phyloP scores from a whole-genome alignment of 2,113 vertebrate species.

The Phylloscopus whistleri region DNA sequence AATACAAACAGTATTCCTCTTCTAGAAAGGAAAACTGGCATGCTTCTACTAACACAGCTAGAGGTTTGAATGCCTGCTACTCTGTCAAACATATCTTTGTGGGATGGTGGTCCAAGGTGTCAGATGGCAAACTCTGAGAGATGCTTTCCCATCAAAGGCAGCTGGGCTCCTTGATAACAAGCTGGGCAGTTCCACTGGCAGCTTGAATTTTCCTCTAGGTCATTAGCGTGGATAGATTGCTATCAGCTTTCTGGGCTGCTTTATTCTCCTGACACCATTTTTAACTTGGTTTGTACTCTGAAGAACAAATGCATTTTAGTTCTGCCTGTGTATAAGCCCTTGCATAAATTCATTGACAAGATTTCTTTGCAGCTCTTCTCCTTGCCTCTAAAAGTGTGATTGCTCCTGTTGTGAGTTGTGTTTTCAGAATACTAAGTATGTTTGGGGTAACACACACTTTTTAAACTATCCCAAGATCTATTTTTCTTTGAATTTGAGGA shows the following conservation, averaged over 20 bases:
- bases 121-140: background rate
- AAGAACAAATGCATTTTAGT: slow-evolving; percentile 34
- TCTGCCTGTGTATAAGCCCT: background rate
- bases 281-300: slow-evolving; percentile 24
- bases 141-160: background rate
- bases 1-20: background rate
- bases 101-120: background rate
- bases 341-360: background rate
- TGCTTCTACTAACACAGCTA: background rate
- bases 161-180: background rate
- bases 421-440: background rate
- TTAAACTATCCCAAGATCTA: background rate
- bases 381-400: background rate
- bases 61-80: background rate
- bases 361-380: background rate
- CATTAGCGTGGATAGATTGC: slow-evolving; percentile 5
- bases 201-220: background rate
- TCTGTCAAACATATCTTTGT: background rate
- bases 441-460: background rate
- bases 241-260: background rate
- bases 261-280: slow-evolving; percentile 17
- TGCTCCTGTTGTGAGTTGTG: background rate
- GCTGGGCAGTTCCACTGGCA: background rate
- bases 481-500: background rate
- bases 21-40: background rate